Base-by-base conservation (phyloP, 1,140 invertebrate species). In the Drosophila ambigua region DNA sequence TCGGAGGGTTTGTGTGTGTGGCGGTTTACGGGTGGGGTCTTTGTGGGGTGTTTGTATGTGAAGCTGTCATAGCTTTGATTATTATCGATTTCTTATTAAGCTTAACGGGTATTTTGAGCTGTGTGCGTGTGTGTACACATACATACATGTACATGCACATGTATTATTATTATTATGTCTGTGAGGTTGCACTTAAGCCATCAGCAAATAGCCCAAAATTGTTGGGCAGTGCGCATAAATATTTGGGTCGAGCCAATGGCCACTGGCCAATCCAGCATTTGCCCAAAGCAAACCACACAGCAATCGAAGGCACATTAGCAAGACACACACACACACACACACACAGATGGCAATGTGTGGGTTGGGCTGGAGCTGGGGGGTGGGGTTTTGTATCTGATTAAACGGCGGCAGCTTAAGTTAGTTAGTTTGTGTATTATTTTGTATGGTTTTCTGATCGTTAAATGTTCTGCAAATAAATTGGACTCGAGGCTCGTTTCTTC, bases 71-170 rank as follows among this genome's bases (percentile, higher is more conserved):
- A 41, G 59, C 52, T 69, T 75, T 76, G 74, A 78, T 71, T 78
- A 78, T 72, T 82, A 85, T 85, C 79, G 82, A 85, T 88, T 85
- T 79, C 74, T 68, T 75, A 85, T 85, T 87, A 76, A 58, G 69
- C 78, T 74, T 44, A 62, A 66, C 64, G n/a, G 48, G 24, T 41
- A 7, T 28, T 15, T 6, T 39, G 11, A 35, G 31, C 5, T 50
- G 11, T 64, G 20, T 54, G 28, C 6, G 8, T 44, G 31, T 48
- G 43, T 50, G 46, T 45, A n/a, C 16, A 16, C 16, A 1, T 20
- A 58, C 49, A 48, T 46, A 15, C 39, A 39, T 24, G 15, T 35
- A 46, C 20, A 20, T 20, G 20, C 20, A 20, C 20, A 20, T 20
- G 23, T 24, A 24, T 24, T 72, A 54, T 54, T 54, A 69, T 71